Evolutionary conservation across 1,140 invertebrate species (phyloP).

Genomic region (Heliothis virescens): DNA sequence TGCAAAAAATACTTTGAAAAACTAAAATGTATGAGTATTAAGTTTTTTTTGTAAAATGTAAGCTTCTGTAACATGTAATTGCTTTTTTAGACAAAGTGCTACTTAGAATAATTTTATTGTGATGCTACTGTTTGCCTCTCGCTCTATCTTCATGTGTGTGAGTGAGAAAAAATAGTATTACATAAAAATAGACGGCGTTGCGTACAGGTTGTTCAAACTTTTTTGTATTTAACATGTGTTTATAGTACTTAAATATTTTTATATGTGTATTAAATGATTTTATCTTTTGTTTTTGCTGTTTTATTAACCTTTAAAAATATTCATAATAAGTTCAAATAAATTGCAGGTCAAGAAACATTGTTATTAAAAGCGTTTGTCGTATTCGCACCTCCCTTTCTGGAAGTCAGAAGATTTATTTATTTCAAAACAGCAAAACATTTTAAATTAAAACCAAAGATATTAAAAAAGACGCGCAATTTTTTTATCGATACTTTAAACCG

Average conservation of each 20-base stretch:
- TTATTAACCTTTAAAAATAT: background rate
- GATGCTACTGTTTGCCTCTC: background rate
- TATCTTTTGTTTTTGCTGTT: background rate
- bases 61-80: constrained; percentile 24
- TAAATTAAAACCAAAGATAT: no score
- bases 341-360: no score
- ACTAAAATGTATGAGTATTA: background rate
- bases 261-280: background rate
- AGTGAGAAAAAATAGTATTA: background rate
- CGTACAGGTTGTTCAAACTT: background rate
- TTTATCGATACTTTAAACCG: no score
- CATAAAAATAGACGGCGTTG: background rate
- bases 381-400: no score
- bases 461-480: no score
- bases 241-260: background rate
- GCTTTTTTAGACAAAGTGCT: background rate
- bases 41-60: constrained; percentile 8
- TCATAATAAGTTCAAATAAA: no score
- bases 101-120: background rate
- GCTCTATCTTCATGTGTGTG: background rate
- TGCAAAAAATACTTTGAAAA: background rate
- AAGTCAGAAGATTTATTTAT: no score
- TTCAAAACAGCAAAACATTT: no score
- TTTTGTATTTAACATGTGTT: background rate
- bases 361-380: no score